phyloP scores from a whole-genome alignment of 2,797 vertebrate genomes.

The Crenuchus spilurus region DNA sequence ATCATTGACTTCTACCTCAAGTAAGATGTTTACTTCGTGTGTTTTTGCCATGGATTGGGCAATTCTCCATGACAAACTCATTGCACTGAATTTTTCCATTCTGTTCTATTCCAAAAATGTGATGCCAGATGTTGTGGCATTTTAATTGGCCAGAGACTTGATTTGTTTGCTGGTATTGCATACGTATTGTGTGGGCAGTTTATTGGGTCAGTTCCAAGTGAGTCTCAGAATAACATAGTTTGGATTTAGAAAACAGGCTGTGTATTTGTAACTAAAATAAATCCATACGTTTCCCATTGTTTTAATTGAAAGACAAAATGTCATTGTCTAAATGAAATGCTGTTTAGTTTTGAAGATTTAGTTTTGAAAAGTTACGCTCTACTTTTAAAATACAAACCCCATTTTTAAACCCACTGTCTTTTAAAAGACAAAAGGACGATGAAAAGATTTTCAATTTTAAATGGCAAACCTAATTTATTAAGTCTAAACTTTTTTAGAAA shows the following conservation, averaged over 20 bases:
- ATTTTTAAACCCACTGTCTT: too few relatives aligned
- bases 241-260: neutral
- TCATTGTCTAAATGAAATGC: neutral
- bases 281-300: neutral
- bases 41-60: neutral
- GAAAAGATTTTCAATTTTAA: too few relatives aligned
- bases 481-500: too few relatives aligned
- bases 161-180: neutral
- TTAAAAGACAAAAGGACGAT: too few relatives aligned
- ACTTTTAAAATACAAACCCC: too few relatives aligned
- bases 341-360: neutral
- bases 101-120: neutral
- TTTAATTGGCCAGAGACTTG: neutral
- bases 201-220: neutral
- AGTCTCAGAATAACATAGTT: neutral
- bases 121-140: neutral
- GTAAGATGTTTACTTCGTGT: slow-evolving; percentile 70
- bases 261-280: neutral
- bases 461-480: too few relatives aligned
- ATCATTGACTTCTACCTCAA: slow-evolving; percentile 99
- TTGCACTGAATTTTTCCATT: neutral
- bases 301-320: neutral
- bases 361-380: too few relatives aligned
- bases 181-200: neutral
- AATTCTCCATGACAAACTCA: neutral